Conservation (phyloP, 2,113 vertebrate genomes). For the Brachypodius melanocephalos region DNA sequence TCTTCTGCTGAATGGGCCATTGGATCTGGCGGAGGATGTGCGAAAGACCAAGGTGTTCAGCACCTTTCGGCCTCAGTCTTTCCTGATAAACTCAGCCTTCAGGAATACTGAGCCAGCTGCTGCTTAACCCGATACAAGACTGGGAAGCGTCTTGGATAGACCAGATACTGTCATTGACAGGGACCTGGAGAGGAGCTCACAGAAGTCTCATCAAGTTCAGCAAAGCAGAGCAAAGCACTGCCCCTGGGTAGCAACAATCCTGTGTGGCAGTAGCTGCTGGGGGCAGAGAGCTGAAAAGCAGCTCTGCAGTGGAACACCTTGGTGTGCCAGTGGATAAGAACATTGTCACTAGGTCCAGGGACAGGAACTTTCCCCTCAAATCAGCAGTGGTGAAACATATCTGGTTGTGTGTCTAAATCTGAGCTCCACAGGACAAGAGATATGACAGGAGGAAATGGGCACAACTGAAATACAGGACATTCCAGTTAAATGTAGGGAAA, state of each 20-base stretch:
- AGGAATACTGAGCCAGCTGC: neutral
- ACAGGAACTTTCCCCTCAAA: neutral
- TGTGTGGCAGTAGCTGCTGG: neutral
- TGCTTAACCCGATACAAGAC: neutral
- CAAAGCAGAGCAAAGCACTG: neutral
- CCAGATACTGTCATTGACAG: neutral
- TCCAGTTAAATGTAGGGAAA: neutral
- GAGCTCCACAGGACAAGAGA: neutral
- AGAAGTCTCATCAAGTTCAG: neutral
- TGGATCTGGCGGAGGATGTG: neutral
- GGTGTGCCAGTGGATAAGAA: neutral
- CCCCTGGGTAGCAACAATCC: neutral
- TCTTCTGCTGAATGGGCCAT: neutral
- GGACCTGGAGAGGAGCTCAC: neutral
- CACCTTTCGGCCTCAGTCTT: neutral
- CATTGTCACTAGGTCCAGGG: neutral
- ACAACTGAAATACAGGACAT: neutral
- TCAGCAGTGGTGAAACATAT: neutral
- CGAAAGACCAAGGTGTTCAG: neutral
- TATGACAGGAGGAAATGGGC: neutral
- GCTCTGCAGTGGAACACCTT: neutral
- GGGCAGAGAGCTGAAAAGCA: neutral
- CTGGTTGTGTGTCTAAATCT: neutral
- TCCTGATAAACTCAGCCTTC: accelerated
- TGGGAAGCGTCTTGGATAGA: neutral